phyloP scores from a whole-genome alignment of 2,113 vertebrate genomes.

The Poeciliopsis retropinna region DNA sequence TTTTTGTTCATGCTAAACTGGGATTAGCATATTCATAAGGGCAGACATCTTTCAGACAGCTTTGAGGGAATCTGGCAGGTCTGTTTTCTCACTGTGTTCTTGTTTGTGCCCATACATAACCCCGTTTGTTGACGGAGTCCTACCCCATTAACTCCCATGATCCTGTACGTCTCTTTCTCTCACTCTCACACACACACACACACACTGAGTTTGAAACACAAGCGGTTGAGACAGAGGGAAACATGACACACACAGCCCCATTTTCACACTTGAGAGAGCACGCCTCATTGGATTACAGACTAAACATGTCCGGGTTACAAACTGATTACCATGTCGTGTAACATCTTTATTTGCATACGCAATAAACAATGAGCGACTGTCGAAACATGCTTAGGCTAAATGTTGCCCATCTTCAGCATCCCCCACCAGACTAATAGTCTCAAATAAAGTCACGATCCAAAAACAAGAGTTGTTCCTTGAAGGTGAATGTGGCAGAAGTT shows the following conservation, averaged over 20 bases:
- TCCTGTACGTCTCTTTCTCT: constrained; percentile 51
- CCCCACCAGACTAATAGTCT: constrained; percentile 17
- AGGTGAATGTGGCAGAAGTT: neutral
- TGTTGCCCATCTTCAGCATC: neutral
- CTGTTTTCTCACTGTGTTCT: constrained; percentile 77
- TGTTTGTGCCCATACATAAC: constrained; percentile 77
- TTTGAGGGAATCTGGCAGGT: constrained; percentile 73
- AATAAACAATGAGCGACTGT: constrained; percentile 71
- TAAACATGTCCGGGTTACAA: constrained; percentile 74
- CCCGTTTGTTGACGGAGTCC: constrained; percentile 75
- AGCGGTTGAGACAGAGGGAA: constrained; percentile 38
- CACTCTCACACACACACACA: constrained; percentile 34
- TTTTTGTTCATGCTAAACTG: constrained; percentile 69
- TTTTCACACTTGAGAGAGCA: constrained; percentile 79
- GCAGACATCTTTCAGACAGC: constrained; percentile 80
- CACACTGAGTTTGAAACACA: constrained; percentile 41
- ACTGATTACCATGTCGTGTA: constrained; percentile 77
- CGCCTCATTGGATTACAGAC: constrained; percentile 67
- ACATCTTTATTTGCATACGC: constrained; percentile 75
- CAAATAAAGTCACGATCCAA: neutral
- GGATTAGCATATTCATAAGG: constrained; percentile 86
- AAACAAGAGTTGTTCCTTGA: neutral
- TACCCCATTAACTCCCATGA: constrained; percentile 75
- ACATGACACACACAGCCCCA: constrained; percentile 63
- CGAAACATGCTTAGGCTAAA: constrained; percentile 38